Evolutionary conservation across 1,140 invertebrate species (phyloP).

Genomic region (Zaprionus kolodkinae): DNA sequence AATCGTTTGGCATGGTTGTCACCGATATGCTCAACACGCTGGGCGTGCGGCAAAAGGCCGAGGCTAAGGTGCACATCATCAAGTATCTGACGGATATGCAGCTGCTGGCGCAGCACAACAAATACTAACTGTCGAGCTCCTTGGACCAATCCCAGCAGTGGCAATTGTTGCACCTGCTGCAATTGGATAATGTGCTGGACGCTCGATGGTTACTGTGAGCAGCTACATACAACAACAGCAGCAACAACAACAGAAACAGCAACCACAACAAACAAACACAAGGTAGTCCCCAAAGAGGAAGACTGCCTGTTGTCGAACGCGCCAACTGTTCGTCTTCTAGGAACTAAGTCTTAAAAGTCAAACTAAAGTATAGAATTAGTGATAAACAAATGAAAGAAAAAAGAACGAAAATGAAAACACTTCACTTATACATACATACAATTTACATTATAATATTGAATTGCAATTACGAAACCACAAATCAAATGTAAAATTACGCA

Average conservation of each 20-base stretch:
- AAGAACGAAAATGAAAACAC: conserved; percentile 22
- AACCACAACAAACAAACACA: conserved; percentile 27
- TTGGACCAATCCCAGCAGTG: conserved; percentile 47
- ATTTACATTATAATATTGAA: conserved; percentile 39
- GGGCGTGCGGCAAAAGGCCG: conserved; percentile 79
- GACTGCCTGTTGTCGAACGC: conserved; percentile 35
- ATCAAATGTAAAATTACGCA: conserved; percentile 42
- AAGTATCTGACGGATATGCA: conserved; percentile 84
- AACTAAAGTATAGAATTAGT: conserved; percentile 74
- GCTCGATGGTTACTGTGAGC: conserved; percentile 37
- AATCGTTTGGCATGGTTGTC: conserved; percentile 81
- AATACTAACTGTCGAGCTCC: conserved; percentile 77
- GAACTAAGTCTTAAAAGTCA: conserved; percentile 74
- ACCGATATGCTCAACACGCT: conserved; percentile 83
- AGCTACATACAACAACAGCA: conserved; percentile 38
- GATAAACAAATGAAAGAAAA: conserved; percentile 11
- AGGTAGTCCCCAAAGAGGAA: conserved; percentile 30
- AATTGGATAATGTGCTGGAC: conserved; percentile 65
- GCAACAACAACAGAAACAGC: not conserved
- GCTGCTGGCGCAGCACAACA: conserved; percentile 81
- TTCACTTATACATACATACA: conserved; percentile 30
- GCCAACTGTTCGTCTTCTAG: conserved; percentile 54
- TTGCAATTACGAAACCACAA: conserved; percentile 47
- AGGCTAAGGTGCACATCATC: conserved; percentile 81
- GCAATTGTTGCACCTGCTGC: conserved; percentile 67